phyloP scores from a whole-genome alignment of 2,113 vertebrate species.

The Channa maculata region DNA sequence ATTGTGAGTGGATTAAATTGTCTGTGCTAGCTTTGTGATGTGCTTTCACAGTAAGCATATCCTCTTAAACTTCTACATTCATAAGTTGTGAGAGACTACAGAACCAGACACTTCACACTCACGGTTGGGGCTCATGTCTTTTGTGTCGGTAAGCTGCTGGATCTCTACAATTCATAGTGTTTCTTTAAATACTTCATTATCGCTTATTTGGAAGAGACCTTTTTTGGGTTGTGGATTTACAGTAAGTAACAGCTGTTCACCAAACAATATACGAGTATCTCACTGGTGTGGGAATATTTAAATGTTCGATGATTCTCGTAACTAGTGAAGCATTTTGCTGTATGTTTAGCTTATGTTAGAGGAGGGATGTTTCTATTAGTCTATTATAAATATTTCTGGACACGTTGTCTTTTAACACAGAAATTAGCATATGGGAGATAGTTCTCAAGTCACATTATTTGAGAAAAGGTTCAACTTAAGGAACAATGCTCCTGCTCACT shows the following conservation, averaged over 20 bases:
- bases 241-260: background rate
- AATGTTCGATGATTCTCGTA: background rate
- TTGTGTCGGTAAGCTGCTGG: constrained; percentile 36
- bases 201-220: background rate
- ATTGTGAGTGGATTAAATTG: constrained; percentile 61
- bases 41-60: constrained; percentile 30
- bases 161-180: constrained; percentile 6
- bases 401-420: background rate
- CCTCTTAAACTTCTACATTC: constrained; percentile 45
- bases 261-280: background rate
- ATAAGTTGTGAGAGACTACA: constrained; percentile 39
- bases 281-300: background rate
- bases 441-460: background rate
- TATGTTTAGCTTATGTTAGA: background rate
- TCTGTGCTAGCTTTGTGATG: constrained; percentile 40
- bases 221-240: constrained; percentile 6
- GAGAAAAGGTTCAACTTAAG: background rate
- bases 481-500: too few relatives aligned
- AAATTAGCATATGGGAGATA: background rate
- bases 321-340: background rate
- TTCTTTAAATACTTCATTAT: constrained; percentile 13
- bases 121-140: constrained; percentile 19
- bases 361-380: background rate
- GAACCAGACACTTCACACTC: constrained; percentile 24
- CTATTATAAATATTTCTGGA: too few relatives aligned